Conservation (phyloP, 1,140 invertebrate genomes). For the Forficula auricularia region DNA sequence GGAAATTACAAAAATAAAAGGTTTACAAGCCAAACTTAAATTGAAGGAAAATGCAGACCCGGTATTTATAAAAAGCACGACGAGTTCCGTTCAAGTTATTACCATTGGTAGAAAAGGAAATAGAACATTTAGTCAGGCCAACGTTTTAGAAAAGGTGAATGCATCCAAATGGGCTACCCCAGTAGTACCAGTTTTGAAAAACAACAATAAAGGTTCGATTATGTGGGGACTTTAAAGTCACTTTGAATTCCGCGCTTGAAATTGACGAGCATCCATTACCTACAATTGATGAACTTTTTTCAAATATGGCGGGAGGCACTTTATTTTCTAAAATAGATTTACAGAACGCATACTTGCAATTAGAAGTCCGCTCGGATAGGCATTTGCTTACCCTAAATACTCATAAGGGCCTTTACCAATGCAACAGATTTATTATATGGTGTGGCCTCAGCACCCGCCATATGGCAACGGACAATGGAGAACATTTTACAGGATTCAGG, state of each 20-base stretch:
- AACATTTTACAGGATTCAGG: slow-evolving; percentile 16
- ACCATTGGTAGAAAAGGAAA: slow-evolving; percentile 17
- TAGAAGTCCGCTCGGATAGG: slow-evolving; percentile 17
- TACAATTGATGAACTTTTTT: slow-evolving; percentile 17
- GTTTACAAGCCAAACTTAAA: too few relatives aligned
- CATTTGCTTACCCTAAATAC: slow-evolving; percentile 22
- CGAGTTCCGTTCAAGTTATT: too few relatives aligned
- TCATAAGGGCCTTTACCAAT: slow-evolving; percentile 21
- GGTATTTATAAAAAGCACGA: too few relatives aligned
- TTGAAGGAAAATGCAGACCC: too few relatives aligned
- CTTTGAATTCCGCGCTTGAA: slow-evolving; percentile 12
- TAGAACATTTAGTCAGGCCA: slow-evolving; percentile 16
- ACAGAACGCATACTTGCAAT: slow-evolving; percentile 14
- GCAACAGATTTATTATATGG: slow-evolving; percentile 21
- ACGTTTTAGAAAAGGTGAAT: slow-evolving; percentile 21
- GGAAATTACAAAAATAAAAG: too few relatives aligned
- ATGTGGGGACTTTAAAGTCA: slow-evolving; percentile 22
- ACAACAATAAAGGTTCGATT: slow-evolving; percentile 21
- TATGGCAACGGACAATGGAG: slow-evolving; percentile 20
- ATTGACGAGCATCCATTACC: slow-evolving; percentile 16
- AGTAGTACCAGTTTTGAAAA: slow-evolving; percentile 25
- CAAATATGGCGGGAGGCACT: slow-evolving; percentile 11
- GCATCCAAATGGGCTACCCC: slow-evolving; percentile 25
- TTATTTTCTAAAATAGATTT: slow-evolving; percentile 16
- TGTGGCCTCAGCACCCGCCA: slow-evolving; percentile 19